Evolutionary conservation across 2,797 vertebrate species (phyloP), one percentile per base, ranked within the genome.

Genomic region (Enteromius anoplus): DNA sequence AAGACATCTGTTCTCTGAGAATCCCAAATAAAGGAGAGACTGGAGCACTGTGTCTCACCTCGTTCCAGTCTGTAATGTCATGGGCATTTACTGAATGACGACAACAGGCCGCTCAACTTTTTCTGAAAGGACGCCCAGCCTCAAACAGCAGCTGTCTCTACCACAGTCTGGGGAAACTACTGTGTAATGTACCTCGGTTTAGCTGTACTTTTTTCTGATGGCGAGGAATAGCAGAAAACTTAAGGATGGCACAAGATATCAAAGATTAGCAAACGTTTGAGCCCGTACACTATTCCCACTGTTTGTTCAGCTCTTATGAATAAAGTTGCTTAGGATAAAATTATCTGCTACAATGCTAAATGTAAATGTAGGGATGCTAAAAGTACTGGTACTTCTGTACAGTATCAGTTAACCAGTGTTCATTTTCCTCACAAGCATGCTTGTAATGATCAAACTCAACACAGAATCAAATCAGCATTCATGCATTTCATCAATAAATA

Each of bases 101-200:
- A 51, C 47, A 72, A 51, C 17, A 72, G 70, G 26, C 45, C 15
- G 2, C 26, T 47, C 3, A n/a, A 69, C 10, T 45, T 17, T 10
- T 49, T 72, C 51, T 21, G 4, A 51, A 72, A 32, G 9, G 45
- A 51, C 1, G 26, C 70, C 47, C 45, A 72, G 11, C 47, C 70
- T 21, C 47, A 72, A 72, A 51, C 26, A 51, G 70, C 70, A 73
- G 47, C 17, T 3, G 29, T 53, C 29, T 73, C 29, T 53, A 73
- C 17, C 70, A 53, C 26, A 73, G 17, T n/a, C 29, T 21, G 17
- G 9, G 47, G 26, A 72, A 62, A 51, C 70, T 72, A 51, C 70
- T 51, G 26, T 34, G 47, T 34, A 53, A 53, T 73, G 10, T n/a
- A 21, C 70, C 47, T 53, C 0, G 17, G 70, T 53, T 53, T 51